Conservation (phyloP, 2,113 vertebrate genomes). For the Salvelinus sp. region DNA sequence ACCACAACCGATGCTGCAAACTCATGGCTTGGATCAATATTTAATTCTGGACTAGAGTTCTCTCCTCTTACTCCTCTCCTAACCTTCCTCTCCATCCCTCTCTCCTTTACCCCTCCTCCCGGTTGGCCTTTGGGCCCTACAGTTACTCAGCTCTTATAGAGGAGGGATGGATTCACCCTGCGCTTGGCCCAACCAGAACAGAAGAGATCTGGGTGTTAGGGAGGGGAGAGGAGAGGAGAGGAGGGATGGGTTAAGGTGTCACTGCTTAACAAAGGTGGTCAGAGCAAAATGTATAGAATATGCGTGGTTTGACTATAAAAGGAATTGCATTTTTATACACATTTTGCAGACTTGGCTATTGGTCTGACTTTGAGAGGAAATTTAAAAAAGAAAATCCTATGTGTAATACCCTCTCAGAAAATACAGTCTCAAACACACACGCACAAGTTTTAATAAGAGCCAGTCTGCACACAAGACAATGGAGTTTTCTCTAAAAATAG, state of each 20-base stretch:
- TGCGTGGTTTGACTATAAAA: conserved; percentile 28
- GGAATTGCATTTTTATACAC: conserved; percentile 18
- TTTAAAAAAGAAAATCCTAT: no score
- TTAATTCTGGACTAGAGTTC: conserved; percentile 43
- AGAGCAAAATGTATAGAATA: neutral
- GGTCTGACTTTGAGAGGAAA: neutral
- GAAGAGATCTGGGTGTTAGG: neutral
- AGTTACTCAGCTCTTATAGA: conserved; percentile 45
- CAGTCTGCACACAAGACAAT: conserved; percentile 2
- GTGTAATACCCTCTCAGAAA: no score
- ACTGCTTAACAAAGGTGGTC: neutral
- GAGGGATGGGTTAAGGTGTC: neutral
- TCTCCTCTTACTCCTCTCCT: neutral
- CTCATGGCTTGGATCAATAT: conserved; percentile 58
- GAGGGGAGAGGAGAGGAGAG: neutral
- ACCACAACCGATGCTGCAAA: conserved; percentile 21
- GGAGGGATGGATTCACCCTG: conserved; percentile 20
- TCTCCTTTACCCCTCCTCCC: neutral
- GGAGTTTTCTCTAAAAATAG: conserved; percentile 61
- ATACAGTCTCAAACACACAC: conserved; percentile 2
- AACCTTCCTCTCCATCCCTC: neutral
- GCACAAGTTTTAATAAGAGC: conserved; percentile 19
- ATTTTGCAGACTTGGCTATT: conserved; percentile 22
- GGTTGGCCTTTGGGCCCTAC: conserved; percentile 21
- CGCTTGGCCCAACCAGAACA: conserved; percentile 26